phyloP scores from a whole-genome alignment of 2,113 vertebrate species.

The Cairina moschata region DNA sequence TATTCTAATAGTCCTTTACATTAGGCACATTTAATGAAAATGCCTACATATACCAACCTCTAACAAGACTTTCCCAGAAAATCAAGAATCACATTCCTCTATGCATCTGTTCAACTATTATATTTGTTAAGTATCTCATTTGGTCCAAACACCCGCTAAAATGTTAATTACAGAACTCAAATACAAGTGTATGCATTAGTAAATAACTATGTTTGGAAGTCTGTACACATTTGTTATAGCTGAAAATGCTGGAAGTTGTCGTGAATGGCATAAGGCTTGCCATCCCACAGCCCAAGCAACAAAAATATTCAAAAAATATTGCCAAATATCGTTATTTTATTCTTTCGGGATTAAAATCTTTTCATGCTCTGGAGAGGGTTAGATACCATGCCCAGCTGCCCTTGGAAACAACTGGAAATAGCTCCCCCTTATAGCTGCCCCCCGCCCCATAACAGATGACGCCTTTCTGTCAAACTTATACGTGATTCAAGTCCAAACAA shows the following conservation, averaged over 20 bases:
- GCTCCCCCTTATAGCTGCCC: neutral
- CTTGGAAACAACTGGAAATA: neutral
- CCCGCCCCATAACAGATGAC: neutral
- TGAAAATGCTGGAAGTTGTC: neutral
- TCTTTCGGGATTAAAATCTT: neutral
- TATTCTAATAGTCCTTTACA: neutral
- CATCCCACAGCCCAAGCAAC: neutral
- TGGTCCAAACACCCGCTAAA: slow-evolving; percentile 31
- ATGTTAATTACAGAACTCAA: slow-evolving; percentile 61
- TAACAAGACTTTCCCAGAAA: slow-evolving; percentile 10
- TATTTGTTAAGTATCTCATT: slow-evolving; percentile 15
- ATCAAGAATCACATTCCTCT: neutral
- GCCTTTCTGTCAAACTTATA: slow-evolving; percentile 41
- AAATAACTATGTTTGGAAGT: neutral
- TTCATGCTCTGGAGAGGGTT: neutral
- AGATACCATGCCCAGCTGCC: neutral
- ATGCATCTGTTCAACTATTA: neutral
- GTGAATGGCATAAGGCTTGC: neutral
- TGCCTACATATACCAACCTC: neutral
- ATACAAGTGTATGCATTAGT: neutral
- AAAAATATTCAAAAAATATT: neutral
- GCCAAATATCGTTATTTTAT: neutral
- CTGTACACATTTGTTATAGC: neutral
- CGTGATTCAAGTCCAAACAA: slow-evolving; percentile 59
- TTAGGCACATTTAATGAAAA: neutral